A percentile compares a stretch with the other conserved stretches of the same genome.
These are phyloP conservation scores for Tenebrio molitor DNA, from an alignment of 1,140 invertebrate genomes.

Conservation along the genomic window DNA sequence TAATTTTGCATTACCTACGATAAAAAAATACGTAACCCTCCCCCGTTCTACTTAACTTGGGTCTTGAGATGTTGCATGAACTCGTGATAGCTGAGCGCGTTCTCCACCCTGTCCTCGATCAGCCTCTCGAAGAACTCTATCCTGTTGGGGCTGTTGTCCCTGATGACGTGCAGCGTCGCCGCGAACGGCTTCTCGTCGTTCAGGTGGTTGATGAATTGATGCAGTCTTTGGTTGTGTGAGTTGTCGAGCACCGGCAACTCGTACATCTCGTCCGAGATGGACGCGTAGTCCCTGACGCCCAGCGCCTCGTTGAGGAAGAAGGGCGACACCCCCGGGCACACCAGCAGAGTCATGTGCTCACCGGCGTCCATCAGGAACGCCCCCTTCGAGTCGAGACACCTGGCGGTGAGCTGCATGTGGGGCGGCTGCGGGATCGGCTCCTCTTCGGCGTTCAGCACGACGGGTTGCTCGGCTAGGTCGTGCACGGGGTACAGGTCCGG, in stretches of 20 bases:
- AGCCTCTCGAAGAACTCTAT: conserved; percentile 89
- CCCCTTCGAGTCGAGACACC: conserved; percentile 85
- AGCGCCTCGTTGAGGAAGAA: conserved; percentile 80
- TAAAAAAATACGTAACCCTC: neutral
- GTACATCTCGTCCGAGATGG: conserved; percentile 75
- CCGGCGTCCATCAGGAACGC: conserved; percentile 94
- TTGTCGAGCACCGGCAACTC: conserved; percentile 86
- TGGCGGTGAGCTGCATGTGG: conserved; percentile 77
- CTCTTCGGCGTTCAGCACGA: conserved; percentile 70
- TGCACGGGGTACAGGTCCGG: conserved; percentile 95
- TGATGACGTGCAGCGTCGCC: conserved; percentile 85
- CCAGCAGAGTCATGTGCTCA: conserved; percentile 86
- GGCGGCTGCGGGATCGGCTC: conserved; percentile 74
- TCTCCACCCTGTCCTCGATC: conserved; percentile 95
- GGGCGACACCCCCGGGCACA: conserved; percentile 85
- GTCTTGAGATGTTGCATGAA: conserved; percentile 96
- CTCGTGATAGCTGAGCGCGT: conserved; percentile 96
- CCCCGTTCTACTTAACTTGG: conserved; percentile 80
- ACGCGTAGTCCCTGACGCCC: conserved; percentile 71
- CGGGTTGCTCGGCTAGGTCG: conserved; percentile 76
- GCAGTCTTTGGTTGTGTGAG: conserved; percentile 80
- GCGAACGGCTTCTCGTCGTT: conserved; percentile 88
- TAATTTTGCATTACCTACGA: conserved; percentile 48
- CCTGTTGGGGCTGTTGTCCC: conserved; percentile 91
- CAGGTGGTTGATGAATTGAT: conserved; percentile 86